Evolutionary conservation across 2,113 vertebrate genomes (phyloP).

Genomic region (Dicerorhinus sumatrensis): DNA sequence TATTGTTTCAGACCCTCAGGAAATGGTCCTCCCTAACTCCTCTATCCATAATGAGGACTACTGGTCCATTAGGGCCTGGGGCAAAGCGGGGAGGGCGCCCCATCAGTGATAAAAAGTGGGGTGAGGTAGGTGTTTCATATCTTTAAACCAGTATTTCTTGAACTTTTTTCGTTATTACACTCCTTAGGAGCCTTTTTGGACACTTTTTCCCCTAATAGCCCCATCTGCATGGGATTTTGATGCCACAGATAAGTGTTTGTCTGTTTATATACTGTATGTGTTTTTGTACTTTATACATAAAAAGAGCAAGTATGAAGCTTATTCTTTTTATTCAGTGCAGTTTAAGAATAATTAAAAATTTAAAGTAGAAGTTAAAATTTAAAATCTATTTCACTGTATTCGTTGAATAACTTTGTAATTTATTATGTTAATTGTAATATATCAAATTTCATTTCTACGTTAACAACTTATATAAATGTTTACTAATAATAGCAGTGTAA

Average conservation of each 20-base stretch:
- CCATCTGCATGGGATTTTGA: neutral
- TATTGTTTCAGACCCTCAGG: neutral
- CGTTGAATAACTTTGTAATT: neutral
- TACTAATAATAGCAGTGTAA: neutral
- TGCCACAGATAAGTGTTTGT: neutral
- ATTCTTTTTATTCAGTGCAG: neutral
- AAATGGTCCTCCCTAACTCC: neutral
- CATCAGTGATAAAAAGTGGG: neutral
- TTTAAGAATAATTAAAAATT: constrained; percentile 25
- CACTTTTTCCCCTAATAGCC: neutral
- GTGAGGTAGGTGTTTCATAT: neutral
- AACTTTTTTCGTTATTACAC: neutral
- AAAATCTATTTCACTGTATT: neutral
- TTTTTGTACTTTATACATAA: neutral
- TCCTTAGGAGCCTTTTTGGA: neutral
- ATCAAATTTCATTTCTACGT: neutral
- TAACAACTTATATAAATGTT: neutral
- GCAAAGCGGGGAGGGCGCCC: neutral
- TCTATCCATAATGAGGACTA: neutral
- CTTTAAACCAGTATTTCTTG: neutral
- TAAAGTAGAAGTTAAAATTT: constrained; percentile 12
- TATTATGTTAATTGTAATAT: neutral
- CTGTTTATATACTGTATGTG: neutral
- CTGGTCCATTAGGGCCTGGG: neutral
- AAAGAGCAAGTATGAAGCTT: neutral